These are phyloP conservation scores for Hydraecia micacea DNA, from an alignment of 2,888 invertebrate species.

Conservation along the genomic window DNA sequence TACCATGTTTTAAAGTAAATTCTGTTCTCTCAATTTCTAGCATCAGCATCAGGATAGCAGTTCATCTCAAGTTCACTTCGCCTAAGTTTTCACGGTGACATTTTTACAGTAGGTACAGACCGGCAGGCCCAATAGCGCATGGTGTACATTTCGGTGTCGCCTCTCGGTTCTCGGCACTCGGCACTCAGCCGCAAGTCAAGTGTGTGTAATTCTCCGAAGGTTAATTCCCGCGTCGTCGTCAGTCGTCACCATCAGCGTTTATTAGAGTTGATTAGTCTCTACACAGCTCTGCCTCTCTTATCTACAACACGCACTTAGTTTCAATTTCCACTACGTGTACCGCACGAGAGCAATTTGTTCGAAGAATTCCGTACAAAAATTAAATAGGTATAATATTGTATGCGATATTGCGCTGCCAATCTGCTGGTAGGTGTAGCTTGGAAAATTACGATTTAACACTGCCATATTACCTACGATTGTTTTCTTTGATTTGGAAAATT, in stretches of 20 bases:
- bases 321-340: slow-evolving; percentile 61
- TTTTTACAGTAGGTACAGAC: not conserved
- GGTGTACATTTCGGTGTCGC: slow-evolving; percentile 38
- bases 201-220: slow-evolving; percentile 67
- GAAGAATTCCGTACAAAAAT: slow-evolving; percentile 54
- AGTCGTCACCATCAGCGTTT: slow-evolving; percentile 71
- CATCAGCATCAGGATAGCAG: not conserved
- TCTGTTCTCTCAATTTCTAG: not conserved
- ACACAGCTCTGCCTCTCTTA: slow-evolving; percentile 60
- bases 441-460: slow-evolving; percentile 56
- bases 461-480: slow-evolving; percentile 9
- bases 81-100: not conserved
- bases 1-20: too few species aligned
- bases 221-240: slow-evolving; percentile 66
- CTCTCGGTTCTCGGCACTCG: slow-evolving; percentile 19
- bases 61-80: not conserved
- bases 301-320: slow-evolving; percentile 67
- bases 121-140: not conserved
- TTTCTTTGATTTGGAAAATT: slow-evolving; percentile 26
- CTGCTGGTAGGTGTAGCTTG: slow-evolving; percentile 38
- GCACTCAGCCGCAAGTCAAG: slow-evolving; percentile 48
- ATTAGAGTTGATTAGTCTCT: slow-evolving; percentile 75
- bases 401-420: slow-evolving; percentile 36
- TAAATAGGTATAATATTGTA: slow-evolving; percentile 38
- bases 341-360: slow-evolving; percentile 59